A percentile compares a stretch with the other conserved stretches of the same genome.
These are phyloP conservation scores for Masnerella sp. DNA, from an alignment of 2,888 invertebrate genomes.

Conservation along the genomic window DNA sequence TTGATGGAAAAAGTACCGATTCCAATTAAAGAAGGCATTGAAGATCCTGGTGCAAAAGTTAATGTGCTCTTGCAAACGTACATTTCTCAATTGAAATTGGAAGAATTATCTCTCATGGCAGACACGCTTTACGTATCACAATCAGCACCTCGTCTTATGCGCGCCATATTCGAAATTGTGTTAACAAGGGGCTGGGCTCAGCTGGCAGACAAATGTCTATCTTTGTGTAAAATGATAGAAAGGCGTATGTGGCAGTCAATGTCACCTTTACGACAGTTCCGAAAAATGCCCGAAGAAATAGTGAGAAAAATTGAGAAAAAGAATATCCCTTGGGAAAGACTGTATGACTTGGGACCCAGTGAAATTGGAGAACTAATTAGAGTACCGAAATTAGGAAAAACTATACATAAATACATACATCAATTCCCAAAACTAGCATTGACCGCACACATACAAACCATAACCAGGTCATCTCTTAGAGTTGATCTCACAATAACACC, in stretches of 20 bases:
- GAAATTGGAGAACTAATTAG: conserved; percentile 97
- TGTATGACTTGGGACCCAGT: conserved; percentile 97
- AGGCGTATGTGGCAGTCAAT: conserved; percentile 99
- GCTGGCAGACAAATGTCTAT: conserved; percentile 95
- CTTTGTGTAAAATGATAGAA: conserved; percentile 99
- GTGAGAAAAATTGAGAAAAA: conserved; percentile 99
- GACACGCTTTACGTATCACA: conserved; percentile 99
- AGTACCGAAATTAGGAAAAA: conserved; percentile 95
- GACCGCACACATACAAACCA: conserved; percentile 98
- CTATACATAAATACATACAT: conserved; percentile 96
- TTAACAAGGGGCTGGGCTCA: conserved; percentile 96
- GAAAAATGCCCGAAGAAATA: conserved; percentile 98
- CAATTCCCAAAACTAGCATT: conserved; percentile 98
- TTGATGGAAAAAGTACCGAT: conserved; percentile 96
- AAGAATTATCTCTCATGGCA: conserved; percentile 98
- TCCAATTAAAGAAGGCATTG: conserved; percentile 98
- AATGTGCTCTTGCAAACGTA: conserved; percentile 98
- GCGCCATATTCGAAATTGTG: conserved; percentile 99
- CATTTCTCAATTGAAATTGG: conserved; percentile 98
- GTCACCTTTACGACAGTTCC: conserved; percentile 97
- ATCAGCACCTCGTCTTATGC: conserved; percentile 94
- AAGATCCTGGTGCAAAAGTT: conserved; percentile 98
- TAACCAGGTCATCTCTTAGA: conserved; percentile 93
- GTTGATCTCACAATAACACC: conserved; percentile 98
- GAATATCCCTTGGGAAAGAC: conserved; percentile 93